phyloP scores from a whole-genome alignment of 2,113 vertebrate genomes.

The Sebastes fasciatus region DNA sequence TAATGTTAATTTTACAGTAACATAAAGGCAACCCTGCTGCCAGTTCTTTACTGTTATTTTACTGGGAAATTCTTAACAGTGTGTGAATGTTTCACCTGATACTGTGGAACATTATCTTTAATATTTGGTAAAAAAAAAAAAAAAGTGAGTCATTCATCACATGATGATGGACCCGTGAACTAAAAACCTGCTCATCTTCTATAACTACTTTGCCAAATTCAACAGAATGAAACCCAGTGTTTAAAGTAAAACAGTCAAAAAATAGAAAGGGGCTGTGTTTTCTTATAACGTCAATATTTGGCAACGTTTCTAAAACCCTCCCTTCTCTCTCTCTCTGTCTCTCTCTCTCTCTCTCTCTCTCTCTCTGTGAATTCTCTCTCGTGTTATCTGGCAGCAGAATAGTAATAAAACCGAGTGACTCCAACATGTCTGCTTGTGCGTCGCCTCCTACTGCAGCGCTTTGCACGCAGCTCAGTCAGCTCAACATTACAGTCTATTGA shows the following conservation, averaged over 20 bases:
- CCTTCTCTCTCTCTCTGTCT: too few relatives aligned
- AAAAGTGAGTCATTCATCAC: background rate
- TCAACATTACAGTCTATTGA: background rate
- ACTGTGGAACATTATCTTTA: background rate
- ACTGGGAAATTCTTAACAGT: too few relatives aligned
- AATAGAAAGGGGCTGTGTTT: background rate
- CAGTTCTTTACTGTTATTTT: too few relatives aligned
- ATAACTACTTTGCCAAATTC: background rate
- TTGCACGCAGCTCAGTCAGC: constrained; percentile 80
- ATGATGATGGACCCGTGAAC: background rate
- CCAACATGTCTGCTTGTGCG: constrained; percentile 89
- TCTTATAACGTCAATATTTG: constrained; percentile 31
- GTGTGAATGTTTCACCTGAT: background rate
- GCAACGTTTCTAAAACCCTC: background rate
- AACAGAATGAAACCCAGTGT: background rate
- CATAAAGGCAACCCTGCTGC: too few relatives aligned
- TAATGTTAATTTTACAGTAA: too few relatives aligned
- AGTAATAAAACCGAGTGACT: constrained; percentile 90
- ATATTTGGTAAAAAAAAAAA: background rate
- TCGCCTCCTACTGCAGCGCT: constrained; percentile 80
- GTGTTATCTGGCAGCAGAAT: constrained; percentile 86
- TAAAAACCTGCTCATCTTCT: background rate
- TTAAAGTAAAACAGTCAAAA: background rate
- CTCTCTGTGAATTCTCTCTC: constrained; percentile 39
- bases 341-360: too few relatives aligned